Percentiles rank a stretch among this genome's conserved stretches.
These are phyloP conservation scores for Coenonympha arcania DNA, from an alignment of 2,888 invertebrate species.

Conservation along the genomic window DNA sequence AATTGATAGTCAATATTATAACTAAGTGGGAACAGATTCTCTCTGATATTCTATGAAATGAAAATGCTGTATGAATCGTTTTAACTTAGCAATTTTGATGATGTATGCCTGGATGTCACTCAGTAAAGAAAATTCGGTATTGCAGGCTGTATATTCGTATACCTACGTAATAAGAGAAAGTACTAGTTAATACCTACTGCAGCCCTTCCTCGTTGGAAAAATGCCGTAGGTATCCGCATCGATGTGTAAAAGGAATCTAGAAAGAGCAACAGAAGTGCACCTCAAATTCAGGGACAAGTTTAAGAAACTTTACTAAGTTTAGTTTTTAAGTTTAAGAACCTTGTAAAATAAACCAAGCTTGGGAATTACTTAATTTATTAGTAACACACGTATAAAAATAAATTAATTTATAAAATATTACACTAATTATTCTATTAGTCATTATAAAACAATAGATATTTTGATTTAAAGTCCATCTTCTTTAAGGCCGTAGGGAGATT, in stretches of 20 bases:
- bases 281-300: too few relatives aligned
- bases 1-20: conserved; percentile 16
- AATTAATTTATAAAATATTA: background rate
- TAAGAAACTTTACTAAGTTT: too few relatives aligned
- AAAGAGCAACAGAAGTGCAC: too few relatives aligned
- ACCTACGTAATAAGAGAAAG: too few relatives aligned
- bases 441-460: background rate
- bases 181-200: too few relatives aligned
- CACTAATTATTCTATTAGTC: background rate
- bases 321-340: too few relatives aligned
- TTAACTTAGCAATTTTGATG: too few relatives aligned
- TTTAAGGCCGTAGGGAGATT: conserved; percentile 52
- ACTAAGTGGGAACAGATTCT: conserved; percentile 9
- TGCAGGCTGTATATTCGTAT: too few relatives aligned
- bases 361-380: background rate
- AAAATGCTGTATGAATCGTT: background rate
- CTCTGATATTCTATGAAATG: conserved; percentile 5
- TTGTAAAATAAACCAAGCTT: background rate
- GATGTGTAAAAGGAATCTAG: too few relatives aligned
- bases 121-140: too few relatives aligned
- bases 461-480: conserved; percentile 42
- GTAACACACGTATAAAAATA: background rate
- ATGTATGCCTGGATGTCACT: background rate
- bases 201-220: too few relatives aligned
- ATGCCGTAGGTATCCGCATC: too few relatives aligned